Evolutionary conservation across 2,797 vertebrate genomes (phyloP).

Genomic region (Austrolebias charrua): DNA sequence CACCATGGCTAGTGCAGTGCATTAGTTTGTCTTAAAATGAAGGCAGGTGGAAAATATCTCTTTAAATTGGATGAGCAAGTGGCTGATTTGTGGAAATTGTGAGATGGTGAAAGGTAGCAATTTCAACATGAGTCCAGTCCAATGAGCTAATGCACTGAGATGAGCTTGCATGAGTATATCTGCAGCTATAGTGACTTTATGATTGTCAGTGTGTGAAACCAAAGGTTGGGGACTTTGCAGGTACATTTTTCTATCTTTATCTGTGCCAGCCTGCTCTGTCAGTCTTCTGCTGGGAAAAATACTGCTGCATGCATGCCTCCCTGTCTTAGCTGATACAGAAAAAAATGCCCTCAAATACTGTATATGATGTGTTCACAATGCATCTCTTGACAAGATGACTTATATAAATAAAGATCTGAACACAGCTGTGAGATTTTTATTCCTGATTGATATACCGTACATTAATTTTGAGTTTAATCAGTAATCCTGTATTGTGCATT

Average conservation of each 20-base stretch:
- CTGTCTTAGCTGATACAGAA: constrained; percentile 25
- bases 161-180: neutral
- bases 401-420: constrained; percentile 36
- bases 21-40: constrained; percentile 40
- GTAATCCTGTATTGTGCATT: constrained; percentile 19
- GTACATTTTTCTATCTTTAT: constrained; percentile 26
- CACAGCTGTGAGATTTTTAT: constrained; percentile 29
- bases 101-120: constrained; percentile 7
- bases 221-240: constrained; percentile 31
- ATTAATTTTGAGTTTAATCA: neutral
- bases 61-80: constrained; percentile 64
- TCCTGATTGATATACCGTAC: constrained; percentile 5
- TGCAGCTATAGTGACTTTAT: neutral
- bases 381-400: constrained; percentile 37
- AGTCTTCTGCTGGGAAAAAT: constrained; percentile 38
- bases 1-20: constrained; percentile 14
- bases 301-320: constrained; percentile 22
- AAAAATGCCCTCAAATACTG: constrained; percentile 48
- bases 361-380: constrained; percentile 40
- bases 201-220: constrained; percentile 31
- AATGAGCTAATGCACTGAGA: constrained; percentile 15
- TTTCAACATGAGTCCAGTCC: constrained; percentile 2
- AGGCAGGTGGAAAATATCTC: constrained; percentile 53
- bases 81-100: constrained; percentile 53
- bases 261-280: constrained; percentile 23